A percentile compares a stretch with the other conserved stretches of the same genome.
These are phyloP conservation scores for Eurystomus gularis DNA, from an alignment of 2,113 vertebrate genomes.

Conservation along the genomic window DNA sequence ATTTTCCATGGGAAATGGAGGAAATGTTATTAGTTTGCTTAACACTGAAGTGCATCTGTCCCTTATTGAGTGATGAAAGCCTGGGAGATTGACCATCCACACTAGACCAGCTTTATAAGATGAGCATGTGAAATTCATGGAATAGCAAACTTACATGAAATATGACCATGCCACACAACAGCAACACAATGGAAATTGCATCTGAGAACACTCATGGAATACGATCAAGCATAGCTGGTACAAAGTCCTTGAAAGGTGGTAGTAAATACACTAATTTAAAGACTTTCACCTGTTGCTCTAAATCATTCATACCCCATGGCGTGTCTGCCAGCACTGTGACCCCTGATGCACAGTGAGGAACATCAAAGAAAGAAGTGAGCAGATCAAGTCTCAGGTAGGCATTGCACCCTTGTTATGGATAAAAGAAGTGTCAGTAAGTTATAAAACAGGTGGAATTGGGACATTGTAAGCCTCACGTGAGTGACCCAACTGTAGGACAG, in stretches of 20 bases:
- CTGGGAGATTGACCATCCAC: neutral
- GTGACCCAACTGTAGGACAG: neutral
- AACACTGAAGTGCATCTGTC: conserved; percentile 32
- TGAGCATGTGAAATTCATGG: conserved; percentile 36
- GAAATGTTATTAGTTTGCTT: conserved; percentile 9
- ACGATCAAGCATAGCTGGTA: conserved; percentile 44
- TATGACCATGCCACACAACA: neutral
- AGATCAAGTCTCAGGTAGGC: conserved; percentile 68
- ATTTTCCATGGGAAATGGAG: neutral
- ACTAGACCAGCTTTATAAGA: conserved; percentile 13
- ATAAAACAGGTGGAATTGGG: conserved; percentile 71
- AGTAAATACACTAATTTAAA: conserved; percentile 59
- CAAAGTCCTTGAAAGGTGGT: conserved; percentile 49
- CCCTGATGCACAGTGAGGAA: conserved; percentile 39
- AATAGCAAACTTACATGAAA: conserved; percentile 46
- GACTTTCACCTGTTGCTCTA: conserved; percentile 76
- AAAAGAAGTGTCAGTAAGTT: conserved; percentile 72
- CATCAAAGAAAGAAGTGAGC: conserved; percentile 77
- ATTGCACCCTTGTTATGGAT: conserved; percentile 54
- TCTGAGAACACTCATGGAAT: conserved; percentile 45
- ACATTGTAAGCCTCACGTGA: neutral
- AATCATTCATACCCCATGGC: conserved; percentile 59
- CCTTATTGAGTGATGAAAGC: conserved; percentile 61
- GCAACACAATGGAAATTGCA: conserved; percentile 59
- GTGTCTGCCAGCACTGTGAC: conserved; percentile 54